A percentile compares a stretch with the other conserved stretches of the same genome.
Conservation (phyloP, 2,797 vertebrate genomes). For the Poecile montanus region DNA sequence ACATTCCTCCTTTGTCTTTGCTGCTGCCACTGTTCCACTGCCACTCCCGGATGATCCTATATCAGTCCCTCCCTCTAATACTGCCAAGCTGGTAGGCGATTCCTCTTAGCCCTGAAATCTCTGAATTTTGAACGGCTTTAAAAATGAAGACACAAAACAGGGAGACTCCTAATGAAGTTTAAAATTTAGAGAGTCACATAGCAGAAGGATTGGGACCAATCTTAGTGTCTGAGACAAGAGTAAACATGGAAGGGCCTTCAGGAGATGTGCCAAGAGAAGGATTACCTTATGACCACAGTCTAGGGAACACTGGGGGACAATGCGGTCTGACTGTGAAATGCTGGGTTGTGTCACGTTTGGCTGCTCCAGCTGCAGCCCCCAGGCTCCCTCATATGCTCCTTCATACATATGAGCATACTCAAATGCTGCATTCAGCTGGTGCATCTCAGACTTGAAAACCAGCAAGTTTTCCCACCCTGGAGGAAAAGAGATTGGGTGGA, state of each 20-base stretch:
- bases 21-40: neutral
- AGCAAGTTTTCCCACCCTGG: neutral
- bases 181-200: neutral
- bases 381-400: neutral
- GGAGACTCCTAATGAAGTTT: neutral
- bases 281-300: fast-evolving
- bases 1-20: neutral
- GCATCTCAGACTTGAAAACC: neutral
- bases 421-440: neutral
- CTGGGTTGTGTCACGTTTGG: neutral
- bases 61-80: neutral
- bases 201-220: neutral
- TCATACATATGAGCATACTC: neutral
- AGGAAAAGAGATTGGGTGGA: neutral
- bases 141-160: neutral
- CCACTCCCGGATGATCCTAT: neutral
- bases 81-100: neutral
- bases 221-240: neutral
- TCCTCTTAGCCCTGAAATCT: neutral
- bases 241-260: neutral
- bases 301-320: neutral
- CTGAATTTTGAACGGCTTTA: neutral
- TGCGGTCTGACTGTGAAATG: neutral
- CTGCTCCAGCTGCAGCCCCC: neutral
- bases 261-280: neutral